A percentile compares a stretch with the other conserved stretches of the same genome.
Conservation (phyloP, 2,888 invertebrate species). For the Acrobasis repandana region DNA sequence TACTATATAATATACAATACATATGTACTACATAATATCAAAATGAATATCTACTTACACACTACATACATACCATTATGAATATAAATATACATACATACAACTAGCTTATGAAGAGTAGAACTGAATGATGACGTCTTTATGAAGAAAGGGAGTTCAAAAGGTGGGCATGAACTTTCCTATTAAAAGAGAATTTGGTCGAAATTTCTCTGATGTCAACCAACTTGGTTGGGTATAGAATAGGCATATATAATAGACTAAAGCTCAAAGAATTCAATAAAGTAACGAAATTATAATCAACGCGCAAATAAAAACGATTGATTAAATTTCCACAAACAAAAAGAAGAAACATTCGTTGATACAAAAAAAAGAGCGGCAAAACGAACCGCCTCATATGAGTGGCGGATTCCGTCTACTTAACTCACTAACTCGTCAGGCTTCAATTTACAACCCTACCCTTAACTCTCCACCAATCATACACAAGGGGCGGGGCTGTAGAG, state of each 20-base stretch:
- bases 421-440: conserved; percentile 22
- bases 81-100: too few relatives aligned
- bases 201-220: too few relatives aligned
- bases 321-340: conserved; percentile 14
- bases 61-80: too few relatives aligned
- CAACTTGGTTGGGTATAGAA: background rate
- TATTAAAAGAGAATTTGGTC: too few relatives aligned
- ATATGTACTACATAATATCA: too few relatives aligned
- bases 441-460: conserved; percentile 33
- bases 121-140: too few relatives aligned
- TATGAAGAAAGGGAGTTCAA: too few relatives aligned
- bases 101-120: too few relatives aligned
- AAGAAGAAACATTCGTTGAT: conserved; percentile 13
- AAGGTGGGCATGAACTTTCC: too few relatives aligned
- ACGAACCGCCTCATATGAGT: conserved; percentile 23
- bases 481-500: conserved; percentile 49
- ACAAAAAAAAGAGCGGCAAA: conserved; percentile 14
- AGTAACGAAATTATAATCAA: background rate
- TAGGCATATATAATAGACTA: background rate
- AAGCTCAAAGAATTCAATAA: background rate
- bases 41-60: too few relatives aligned
- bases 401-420: conserved; percentile 25
- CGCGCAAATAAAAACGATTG: background rate
- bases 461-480: conserved; percentile 43
- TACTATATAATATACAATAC: too few relatives aligned